Evolutionary conservation across 2,113 vertebrate species (phyloP), one percentile per base, ranked within the genome.

Genomic region (Hemibagrus wyckioides): DNA sequence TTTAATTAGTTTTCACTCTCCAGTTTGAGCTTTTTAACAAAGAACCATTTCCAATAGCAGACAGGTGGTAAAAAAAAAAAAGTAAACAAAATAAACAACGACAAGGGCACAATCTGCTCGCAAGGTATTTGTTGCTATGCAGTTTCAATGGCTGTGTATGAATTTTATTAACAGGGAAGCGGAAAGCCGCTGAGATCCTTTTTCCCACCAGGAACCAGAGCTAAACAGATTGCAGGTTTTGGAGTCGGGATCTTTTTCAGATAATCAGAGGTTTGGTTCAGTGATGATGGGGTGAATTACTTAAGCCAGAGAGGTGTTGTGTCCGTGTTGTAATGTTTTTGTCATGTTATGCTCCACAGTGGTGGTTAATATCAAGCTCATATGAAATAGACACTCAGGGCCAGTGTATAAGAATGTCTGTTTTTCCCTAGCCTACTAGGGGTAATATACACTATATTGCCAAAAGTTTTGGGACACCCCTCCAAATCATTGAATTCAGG

Each of bases 191-290:
- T 13, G 10, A 69, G 59, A 56, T 84, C 56, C 30, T 77, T 84
- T 82, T 76, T 75, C 77, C 25, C 56, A 13, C 50, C 71, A 80
- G 67, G 54, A 59, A 33, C 77, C 17, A 54, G 87, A 61, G 33
- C 54, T 57, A 76, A 63, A 23, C 48, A 15, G 61, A 44, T 28
- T 75, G 48, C 76, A 77, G 80, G 71, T 89, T 57, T 82, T 67
- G 77, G 79, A 48, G 80, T 65, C n/a, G 19, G 80, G 56, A 73
- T 83, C 30, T 21, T n/a, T 65, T 19, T 6, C 19, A 33, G 41
- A 59, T 86, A 87, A 87, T 86, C 65, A 81, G n/a, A 30, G 86
- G 11, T 67, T 65, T 30, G 5, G 59, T 83, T 73, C 48, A 44
- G 56, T 86, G 63, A 77, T 83, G 82, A 84, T 36, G 65, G 8